Evolutionary conservation across 2,797 vertebrate genomes (phyloP), one percentile per base, ranked within the genome.

Genomic region (Microhierax caerulescens): DNA sequence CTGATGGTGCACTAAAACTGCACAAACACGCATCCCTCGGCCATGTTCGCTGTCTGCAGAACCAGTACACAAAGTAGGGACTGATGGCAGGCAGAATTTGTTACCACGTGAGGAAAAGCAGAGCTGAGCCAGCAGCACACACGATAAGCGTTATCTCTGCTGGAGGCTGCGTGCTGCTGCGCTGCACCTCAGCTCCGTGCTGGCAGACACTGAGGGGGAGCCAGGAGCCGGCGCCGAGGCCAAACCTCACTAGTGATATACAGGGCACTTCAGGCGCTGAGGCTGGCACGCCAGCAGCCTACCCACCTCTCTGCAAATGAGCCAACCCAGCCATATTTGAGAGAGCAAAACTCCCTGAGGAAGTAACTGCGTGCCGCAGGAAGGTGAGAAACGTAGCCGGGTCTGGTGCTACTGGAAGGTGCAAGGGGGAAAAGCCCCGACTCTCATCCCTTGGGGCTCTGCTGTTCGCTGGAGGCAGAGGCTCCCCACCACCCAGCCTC

Each of bases 231-330:
- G 57, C 0, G 3, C 68, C 1, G 1, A 11, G 50, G 41, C 25
- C 3, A 6, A 75, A 81, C 63, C 74, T 75, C 2, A 0, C 7
- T 4, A 19, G 16, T 8, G 32, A 72, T 64, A 84, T 74, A 88
- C 15, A 36, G 0, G 0, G 54, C 4, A 17, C 79, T 78, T 45
- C 0, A 1, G 82, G 85, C 0, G 0, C 32, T 2, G 22, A 12
- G 54, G 57, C 54, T 65, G 63, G 14, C 70, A 65, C 25, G 47
- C 10, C 10, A 2, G 54, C 78, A 63, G 30, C 56, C 39, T 10
- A 10, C 60, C 14, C 30, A 64, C 36, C 21, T 37, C 24, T 13
- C 69, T 45, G 60, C 75, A 50, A 70, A 34, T 3, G 28, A 82
- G 50, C 25, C 13, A 51, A 50, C 18, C n/a, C 34, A 1, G 2